Evolutionary conservation across 2,797 vertebrate species (phyloP).

Genomic region (Fundulus diaphanus): DNA sequence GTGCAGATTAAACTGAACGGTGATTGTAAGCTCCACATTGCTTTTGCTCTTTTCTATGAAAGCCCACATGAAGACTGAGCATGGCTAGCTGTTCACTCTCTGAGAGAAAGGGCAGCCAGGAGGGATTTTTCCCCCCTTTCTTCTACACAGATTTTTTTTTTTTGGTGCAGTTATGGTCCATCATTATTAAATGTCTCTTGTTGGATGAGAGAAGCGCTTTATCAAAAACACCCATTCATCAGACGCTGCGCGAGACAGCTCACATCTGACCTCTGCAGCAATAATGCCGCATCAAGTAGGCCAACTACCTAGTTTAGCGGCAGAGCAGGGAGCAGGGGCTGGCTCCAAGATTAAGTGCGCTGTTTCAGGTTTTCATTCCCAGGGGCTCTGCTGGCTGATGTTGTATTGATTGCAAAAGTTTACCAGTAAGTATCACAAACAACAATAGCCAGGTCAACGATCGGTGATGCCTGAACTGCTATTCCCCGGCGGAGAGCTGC

Average conservation of each 20-base stretch:
- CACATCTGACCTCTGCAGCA: conserved; percentile 97
- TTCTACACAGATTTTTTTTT: conserved; percentile 85
- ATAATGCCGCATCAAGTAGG: conserved; percentile 98
- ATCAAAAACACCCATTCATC: conserved; percentile 95
- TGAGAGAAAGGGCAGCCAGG: conserved; percentile 66
- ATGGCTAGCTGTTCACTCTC: conserved; percentile 64
- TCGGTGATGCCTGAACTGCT: conserved; percentile 89
- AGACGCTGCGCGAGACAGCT: conserved; percentile 85
- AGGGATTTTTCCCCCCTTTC: conserved; percentile 64
- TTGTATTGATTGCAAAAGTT: conserved; percentile 98
- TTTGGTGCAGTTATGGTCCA: conserved; percentile 88
- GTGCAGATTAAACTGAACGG: conserved; percentile 3
- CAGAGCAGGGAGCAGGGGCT: conserved; percentile 93
- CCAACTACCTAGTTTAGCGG: conserved; percentile 97
- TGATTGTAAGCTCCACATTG: conserved; percentile 31
- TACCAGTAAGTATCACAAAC: conserved; percentile 98
- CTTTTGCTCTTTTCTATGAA: conserved; percentile 35
- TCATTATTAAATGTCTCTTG: conserved; percentile 95
- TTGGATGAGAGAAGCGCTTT: conserved; percentile 90
- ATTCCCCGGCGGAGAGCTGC: conserved; percentile 78
- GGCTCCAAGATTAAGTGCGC: conserved; percentile 96
- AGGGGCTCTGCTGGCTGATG: conserved; percentile 91
- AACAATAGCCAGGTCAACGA: conserved; percentile 97
- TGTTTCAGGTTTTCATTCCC: conserved; percentile 94
- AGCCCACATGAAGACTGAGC: conserved; percentile 52